phyloP scores from a whole-genome alignment of 2,888 invertebrate species.

The Hemicrepidius hirtus region DNA sequence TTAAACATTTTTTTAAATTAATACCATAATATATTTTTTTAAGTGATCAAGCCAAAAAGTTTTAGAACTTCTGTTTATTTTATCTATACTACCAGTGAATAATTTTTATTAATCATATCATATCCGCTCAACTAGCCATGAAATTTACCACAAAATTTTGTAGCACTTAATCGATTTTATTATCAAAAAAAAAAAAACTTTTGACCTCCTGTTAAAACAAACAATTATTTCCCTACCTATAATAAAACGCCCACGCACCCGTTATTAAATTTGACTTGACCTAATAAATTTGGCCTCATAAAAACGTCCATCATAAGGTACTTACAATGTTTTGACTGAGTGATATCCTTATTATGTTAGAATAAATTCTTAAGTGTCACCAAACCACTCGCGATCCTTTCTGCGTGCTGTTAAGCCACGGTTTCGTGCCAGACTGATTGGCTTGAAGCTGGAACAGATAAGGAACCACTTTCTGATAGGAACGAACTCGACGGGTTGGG shows the following conservation, averaged over 20 bases:
- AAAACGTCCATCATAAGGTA: conserved; percentile 8
- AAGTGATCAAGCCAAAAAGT: too few species aligned
- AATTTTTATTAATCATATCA: too few species aligned
- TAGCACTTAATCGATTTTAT: too few species aligned
- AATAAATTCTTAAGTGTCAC: conserved; percentile 15
- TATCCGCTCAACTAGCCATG: too few species aligned
- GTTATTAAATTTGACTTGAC: conserved; percentile 11
- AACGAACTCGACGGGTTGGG: conserved; percentile 16
- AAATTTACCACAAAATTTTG: too few species aligned
- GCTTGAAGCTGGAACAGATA: conserved; percentile 16
- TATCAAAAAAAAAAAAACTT: too few species aligned
- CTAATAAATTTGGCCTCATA: conserved; percentile 25
- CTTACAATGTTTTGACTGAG: conserved; percentile 38
- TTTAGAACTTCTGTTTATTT: too few species aligned
- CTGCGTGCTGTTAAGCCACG: conserved; percentile 13
- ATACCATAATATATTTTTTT: too few species aligned
- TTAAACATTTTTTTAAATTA: too few species aligned
- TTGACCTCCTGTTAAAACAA: too few species aligned
- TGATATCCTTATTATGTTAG: conserved; percentile 33
- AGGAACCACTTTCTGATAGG: conserved; percentile 10
- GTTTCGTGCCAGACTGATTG: conserved; percentile 31
- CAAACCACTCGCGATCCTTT: background rate
- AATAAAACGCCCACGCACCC: background rate
- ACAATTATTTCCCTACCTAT: too few species aligned
- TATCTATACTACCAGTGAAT: too few species aligned